phyloP scores from a whole-genome alignment of 1,140 invertebrate species.

The Cylas formicarius region DNA sequence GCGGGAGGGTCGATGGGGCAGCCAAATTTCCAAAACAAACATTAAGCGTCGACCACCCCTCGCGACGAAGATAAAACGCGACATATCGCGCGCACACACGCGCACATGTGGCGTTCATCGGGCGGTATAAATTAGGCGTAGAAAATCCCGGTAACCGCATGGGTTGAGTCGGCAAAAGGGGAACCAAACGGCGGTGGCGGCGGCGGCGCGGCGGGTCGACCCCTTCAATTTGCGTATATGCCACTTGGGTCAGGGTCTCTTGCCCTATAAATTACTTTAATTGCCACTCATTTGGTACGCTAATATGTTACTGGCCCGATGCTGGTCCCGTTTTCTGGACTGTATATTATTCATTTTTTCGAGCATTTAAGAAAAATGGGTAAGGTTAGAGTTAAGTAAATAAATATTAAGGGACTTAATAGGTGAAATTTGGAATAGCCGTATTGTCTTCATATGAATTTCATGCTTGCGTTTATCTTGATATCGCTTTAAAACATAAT shows the following conservation, averaged over 20 bases:
- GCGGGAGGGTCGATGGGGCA: conserved; percentile 3
- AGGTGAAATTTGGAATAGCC: too few relatives aligned
- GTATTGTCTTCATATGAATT: too few relatives aligned
- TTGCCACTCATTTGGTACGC: conserved; percentile 13
- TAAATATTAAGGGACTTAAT: too few relatives aligned
- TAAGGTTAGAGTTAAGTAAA: too few relatives aligned
- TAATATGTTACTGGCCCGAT: conserved; percentile 11
- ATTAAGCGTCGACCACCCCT: conserved; percentile 8
- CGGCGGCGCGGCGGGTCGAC: conserved; percentile 4
- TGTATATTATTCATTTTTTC: too few relatives aligned
- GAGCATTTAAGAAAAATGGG: too few relatives aligned
- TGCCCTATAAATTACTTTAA: conserved; percentile 25
- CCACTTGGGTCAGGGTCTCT: conserved; percentile 1
- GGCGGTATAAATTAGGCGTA: conserved; percentile 30
- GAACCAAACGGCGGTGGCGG: too few relatives aligned
- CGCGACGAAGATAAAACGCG: conserved; percentile 15
- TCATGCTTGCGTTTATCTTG: too few relatives aligned
- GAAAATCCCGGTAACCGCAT: conserved; percentile 31
- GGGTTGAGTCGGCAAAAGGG: conserved; percentile 11
- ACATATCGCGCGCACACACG: conserved; percentile 23
- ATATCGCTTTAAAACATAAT: too few relatives aligned
- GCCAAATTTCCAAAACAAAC: conserved; percentile 16
- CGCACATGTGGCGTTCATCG: conserved; percentile 22
- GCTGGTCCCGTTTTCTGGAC: too few relatives aligned
- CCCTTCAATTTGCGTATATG: conserved; percentile 20